A percentile compares a stretch with the other conserved stretches of the same genome.
Evolutionary conservation across 2,113 vertebrate species (phyloP).

Genomic region (Chrysochloris asiatica): DNA sequence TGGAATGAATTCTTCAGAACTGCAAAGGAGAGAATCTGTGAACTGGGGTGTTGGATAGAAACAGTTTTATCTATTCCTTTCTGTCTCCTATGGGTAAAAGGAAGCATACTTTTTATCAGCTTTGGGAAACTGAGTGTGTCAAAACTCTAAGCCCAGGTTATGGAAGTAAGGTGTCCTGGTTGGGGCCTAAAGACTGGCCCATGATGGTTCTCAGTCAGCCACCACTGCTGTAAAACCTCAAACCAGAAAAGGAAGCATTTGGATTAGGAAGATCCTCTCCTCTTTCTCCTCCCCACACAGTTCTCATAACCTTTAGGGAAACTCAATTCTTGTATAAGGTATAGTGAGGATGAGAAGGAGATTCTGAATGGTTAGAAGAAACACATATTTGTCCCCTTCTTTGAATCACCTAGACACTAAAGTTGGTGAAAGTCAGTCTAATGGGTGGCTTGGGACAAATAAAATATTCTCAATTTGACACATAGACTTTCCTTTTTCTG

Average conservation of each 20-base stretch:
- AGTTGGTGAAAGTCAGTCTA: constrained; percentile 16
- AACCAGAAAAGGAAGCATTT: background rate
- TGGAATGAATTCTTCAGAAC: constrained; percentile 9
- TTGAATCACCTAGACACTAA: background rate
- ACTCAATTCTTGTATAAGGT: background rate
- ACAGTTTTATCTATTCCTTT: background rate
- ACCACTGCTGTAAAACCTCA: background rate
- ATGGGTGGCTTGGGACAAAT: constrained; percentile 14
- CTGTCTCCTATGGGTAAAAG: background rate
- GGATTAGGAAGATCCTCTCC: background rate
- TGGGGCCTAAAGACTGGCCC: background rate
- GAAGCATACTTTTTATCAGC: constrained; percentile 43
- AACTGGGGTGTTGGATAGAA: background rate
- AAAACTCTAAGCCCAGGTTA: background rate
- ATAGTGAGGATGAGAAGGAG: background rate
- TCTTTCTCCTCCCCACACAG: background rate
- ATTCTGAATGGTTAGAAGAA: background rate
- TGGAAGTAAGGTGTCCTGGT: background rate
- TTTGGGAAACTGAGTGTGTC: constrained; percentile 45
- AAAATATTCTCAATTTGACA: constrained; percentile 1
- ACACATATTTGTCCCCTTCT: background rate
- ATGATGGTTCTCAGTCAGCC: background rate
- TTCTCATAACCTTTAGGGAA: background rate
- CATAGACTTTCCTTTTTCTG: background rate
- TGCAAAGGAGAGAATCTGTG: constrained; percentile 42